phyloP scores from a whole-genome alignment of 2,888 invertebrate genomes.

The Macropis europaea region DNA sequence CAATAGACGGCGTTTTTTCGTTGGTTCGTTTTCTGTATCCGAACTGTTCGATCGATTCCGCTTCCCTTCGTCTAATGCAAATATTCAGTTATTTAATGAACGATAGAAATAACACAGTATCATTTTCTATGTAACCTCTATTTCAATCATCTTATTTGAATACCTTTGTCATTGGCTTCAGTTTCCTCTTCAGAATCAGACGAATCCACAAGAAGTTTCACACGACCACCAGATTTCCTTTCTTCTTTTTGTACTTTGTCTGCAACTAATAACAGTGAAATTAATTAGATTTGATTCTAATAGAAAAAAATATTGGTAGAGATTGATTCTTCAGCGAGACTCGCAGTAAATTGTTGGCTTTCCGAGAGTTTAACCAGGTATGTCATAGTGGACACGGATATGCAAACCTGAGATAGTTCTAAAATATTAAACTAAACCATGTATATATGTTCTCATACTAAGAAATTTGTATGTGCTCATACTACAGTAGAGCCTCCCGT shows the following conservation, averaged over 20 bases:
- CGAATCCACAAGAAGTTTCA: conserved; percentile 49
- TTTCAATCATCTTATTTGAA: too few species aligned
- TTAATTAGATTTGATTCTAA: not conserved
- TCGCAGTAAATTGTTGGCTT: not conserved
- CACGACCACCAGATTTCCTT: conserved; percentile 28
- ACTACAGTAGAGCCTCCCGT: too few species aligned
- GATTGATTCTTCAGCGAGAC: not conserved
- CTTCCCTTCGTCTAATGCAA: conserved; percentile 64
- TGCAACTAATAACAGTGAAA: not conserved
- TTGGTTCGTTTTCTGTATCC: conserved; percentile 62
- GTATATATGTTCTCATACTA: too few species aligned
- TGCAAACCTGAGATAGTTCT: too few species aligned
- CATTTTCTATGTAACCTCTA: not conserved
- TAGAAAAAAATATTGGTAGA: too few species aligned
- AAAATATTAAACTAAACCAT: too few species aligned
- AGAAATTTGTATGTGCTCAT: too few species aligned
- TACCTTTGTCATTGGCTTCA: not conserved
- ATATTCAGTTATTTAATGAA: not conserved
- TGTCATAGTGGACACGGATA: too few species aligned
- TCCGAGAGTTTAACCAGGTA: not conserved
- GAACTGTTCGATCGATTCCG: conserved; percentile 67
- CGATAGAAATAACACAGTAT: not conserved
- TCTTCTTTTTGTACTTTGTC: not conserved
- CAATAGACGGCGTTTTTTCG: conserved; percentile 74
- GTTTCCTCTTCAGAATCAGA: conserved; percentile 65